These are phyloP conservation scores for Pachyramphus minor DNA, from an alignment of 2,113 vertebrate species.

Conservation along the genomic window DNA sequence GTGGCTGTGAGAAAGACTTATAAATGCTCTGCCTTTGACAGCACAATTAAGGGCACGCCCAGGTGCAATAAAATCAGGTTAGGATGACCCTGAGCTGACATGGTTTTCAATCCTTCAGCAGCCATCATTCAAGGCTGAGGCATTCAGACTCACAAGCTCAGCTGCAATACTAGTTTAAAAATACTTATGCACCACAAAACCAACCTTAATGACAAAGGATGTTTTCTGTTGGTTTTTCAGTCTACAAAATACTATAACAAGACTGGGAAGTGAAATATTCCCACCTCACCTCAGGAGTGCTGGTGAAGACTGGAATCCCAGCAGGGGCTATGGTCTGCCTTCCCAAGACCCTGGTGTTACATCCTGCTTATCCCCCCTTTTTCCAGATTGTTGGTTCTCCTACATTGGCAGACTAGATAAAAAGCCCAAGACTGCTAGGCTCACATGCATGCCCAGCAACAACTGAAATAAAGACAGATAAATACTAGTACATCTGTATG, in stretches of 20 bases:
- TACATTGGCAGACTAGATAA: neutral
- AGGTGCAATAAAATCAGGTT: neutral
- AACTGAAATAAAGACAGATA: neutral
- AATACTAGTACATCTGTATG: neutral
- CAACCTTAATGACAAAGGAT: neutral
- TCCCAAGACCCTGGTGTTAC: fast-evolving
- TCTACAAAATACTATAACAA: neutral
- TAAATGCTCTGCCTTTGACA: neutral
- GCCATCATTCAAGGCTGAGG: neutral
- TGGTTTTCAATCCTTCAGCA: neutral
- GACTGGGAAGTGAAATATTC: neutral
- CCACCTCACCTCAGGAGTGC: neutral
- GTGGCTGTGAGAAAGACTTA: neutral
- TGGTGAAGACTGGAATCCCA: neutral
- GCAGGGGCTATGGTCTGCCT: neutral
- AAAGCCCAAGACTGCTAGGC: neutral
- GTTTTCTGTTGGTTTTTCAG: neutral
- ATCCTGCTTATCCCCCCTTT: neutral
- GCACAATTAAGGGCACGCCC: neutral
- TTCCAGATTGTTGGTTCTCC: neutral
- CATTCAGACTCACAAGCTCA: neutral
- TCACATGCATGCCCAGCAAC: neutral
- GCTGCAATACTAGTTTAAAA: neutral
- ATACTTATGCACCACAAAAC: neutral
- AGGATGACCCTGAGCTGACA: neutral